Evolutionary conservation across 2,888 invertebrate genomes (phyloP).

Genomic region (Ephialtes manifestator): DNA sequence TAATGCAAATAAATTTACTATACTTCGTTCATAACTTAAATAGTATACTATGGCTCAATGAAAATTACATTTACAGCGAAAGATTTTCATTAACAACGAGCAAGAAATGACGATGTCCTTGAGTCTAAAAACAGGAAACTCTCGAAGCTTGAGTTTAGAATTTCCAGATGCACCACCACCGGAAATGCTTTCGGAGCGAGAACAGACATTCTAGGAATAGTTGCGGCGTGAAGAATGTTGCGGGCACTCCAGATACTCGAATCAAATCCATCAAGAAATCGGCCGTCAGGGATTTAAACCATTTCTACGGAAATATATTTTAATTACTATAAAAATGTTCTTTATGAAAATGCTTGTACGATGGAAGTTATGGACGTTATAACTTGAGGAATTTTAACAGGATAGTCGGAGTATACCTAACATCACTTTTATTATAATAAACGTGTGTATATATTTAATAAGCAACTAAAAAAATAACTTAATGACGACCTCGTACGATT

Average conservation of each 20-base stretch:
- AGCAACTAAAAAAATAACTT: no score
- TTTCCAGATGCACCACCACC: constrained; percentile 44
- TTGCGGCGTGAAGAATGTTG: neutral
- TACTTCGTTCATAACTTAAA: neutral
- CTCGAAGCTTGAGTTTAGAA: neutral
- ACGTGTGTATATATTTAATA: no score
- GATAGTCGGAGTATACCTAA: no score
- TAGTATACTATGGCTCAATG: neutral
- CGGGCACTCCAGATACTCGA: neutral
- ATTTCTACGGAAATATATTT: no score
- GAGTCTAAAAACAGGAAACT: neutral
- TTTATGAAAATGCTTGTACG: no score
- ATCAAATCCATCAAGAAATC: neutral
- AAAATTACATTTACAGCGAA: neutral
- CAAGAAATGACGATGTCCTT: neutral
- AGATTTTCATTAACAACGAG: neutral
- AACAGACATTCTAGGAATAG: constrained; percentile 38
- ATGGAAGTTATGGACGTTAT: no score
- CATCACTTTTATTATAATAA: no score
- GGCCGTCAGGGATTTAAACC: no score
- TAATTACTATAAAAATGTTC: no score
- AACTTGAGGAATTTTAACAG: no score
- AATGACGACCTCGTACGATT: no score
- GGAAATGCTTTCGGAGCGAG: constrained; percentile 30
- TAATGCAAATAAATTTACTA: neutral